A percentile compares a stretch with the other conserved stretches of the same genome.
Conservation (phyloP, 2,888 invertebrate genomes). For the Mythimna loreyi region DNA sequence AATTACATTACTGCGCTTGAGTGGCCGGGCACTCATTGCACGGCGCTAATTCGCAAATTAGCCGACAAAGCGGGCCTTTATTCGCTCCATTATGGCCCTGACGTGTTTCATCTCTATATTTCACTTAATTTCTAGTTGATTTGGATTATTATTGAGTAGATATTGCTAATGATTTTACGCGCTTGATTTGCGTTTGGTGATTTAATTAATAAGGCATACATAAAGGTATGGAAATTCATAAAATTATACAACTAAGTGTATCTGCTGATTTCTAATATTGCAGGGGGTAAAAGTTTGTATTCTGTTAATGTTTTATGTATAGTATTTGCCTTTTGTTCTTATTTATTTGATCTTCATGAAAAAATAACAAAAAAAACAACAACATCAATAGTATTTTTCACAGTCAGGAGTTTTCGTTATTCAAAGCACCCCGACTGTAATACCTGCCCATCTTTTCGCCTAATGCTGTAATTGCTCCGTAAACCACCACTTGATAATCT, state of each 20-base stretch:
- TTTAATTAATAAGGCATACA: slow-evolving; percentile 9
- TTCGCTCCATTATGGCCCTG: slow-evolving; percentile 75
- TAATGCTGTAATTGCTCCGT: slow-evolving; percentile 32
- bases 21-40: slow-evolving; percentile 82
- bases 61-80: slow-evolving; percentile 81
- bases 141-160: slow-evolving; percentile 62
- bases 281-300: neutral
- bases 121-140: slow-evolving; percentile 77
- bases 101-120: slow-evolving; percentile 77
- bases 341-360: too few species aligned
- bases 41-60: slow-evolving; percentile 87
- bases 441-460: neutral
- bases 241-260: neutral
- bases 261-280: neutral
- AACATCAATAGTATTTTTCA: too few species aligned
- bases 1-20: slow-evolving; percentile 86
- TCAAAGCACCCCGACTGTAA: too few species aligned
- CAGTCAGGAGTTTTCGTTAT: too few species aligned
- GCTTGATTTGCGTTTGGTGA: slow-evolving; percentile 23
- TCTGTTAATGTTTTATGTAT: too few species aligned
- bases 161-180: slow-evolving; percentile 41
- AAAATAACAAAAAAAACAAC: too few species aligned
- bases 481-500: slow-evolving; percentile 34
- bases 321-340: too few species aligned
- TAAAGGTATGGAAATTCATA: neutral